These are phyloP conservation scores for Elysia crispata DNA, from an alignment of 2,888 invertebrate genomes.

Conservation along the genomic window DNA sequence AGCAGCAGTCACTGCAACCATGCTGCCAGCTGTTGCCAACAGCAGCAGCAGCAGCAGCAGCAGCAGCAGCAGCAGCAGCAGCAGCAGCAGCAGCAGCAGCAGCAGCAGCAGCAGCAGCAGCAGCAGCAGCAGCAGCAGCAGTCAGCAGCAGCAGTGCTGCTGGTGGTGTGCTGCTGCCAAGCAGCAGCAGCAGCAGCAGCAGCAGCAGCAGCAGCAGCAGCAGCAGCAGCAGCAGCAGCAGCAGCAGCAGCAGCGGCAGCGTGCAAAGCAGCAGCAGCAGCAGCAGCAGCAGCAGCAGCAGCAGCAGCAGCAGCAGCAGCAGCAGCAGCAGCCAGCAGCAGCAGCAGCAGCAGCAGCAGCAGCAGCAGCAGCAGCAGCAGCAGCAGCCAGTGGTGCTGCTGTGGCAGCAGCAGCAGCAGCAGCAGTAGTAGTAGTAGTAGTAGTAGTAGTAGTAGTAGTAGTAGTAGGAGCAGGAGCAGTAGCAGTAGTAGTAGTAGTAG, in stretches of 20 bases:
- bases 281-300: slow-evolving; percentile 2
- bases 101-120: slow-evolving; percentile 9
- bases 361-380: slow-evolving; percentile 9
- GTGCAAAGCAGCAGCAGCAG: too few relatives aligned
- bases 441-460: too few relatives aligned
- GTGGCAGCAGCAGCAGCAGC: not conserved
- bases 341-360: not conserved
- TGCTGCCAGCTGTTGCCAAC: not conserved
- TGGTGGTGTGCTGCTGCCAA: too few relatives aligned
- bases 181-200: slow-evolving; percentile 9
- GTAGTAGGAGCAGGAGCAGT: too few relatives aligned
- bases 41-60: slow-evolving; percentile 4
- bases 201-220: slow-evolving; percentile 9
- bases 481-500: too few relatives aligned
- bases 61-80: slow-evolving; percentile 9
- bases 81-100: slow-evolving; percentile 9
- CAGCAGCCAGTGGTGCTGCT: not conserved
- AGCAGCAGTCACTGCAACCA: not conserved
- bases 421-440: not conserved
- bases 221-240: slow-evolving; percentile 9
- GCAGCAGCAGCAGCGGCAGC: too few relatives aligned
- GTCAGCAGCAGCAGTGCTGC: too few relatives aligned
- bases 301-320: slow-evolving; percentile 4
- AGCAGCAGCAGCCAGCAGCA: slow-evolving; percentile 9
- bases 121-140: too few relatives aligned